These are phyloP conservation scores for Diuraphis noxia DNA, from an alignment of 1,140 invertebrate genomes.

Conservation along the genomic window DNA sequence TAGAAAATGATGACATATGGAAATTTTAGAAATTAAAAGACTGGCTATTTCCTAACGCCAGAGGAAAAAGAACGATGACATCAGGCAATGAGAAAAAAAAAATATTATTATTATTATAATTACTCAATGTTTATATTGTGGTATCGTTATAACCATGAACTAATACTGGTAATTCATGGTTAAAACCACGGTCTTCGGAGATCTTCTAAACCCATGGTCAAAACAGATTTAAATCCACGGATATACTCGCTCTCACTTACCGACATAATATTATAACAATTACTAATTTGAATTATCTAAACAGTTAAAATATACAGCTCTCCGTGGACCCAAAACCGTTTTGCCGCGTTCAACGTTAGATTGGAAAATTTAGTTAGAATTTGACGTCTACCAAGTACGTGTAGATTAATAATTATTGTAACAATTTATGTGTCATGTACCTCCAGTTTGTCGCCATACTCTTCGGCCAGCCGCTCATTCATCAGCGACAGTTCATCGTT, in stretches of 20 bases:
- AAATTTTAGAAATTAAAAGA: too few relatives aligned
- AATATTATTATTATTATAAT: not conserved
- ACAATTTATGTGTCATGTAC: slow-evolving; percentile 66
- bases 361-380: too few relatives aligned
- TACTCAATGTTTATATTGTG: not conserved
- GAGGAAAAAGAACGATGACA: too few relatives aligned
- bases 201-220: too few relatives aligned
- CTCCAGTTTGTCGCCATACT: slow-evolving; percentile 91
- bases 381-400: too few relatives aligned
- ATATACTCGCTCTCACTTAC: not conserved
- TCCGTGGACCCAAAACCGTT: not conserved
- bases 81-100: too few relatives aligned
- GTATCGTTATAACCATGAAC: not conserved
- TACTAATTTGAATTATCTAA: not conserved
- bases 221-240: not conserved
- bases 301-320: not conserved
- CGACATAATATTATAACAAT: too few relatives aligned
- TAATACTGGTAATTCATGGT: too few relatives aligned
- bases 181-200: too few relatives aligned
- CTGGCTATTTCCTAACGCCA: too few relatives aligned
- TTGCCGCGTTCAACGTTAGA: not conserved
- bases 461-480: slow-evolving; percentile 82
- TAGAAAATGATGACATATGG: not conserved
- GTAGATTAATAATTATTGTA: too few relatives aligned
- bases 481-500: slow-evolving; percentile 89